Evolutionary conservation across 2,113 vertebrate species (phyloP), one percentile per base, ranked within the genome.

Genomic region (Alethe diademata): DNA sequence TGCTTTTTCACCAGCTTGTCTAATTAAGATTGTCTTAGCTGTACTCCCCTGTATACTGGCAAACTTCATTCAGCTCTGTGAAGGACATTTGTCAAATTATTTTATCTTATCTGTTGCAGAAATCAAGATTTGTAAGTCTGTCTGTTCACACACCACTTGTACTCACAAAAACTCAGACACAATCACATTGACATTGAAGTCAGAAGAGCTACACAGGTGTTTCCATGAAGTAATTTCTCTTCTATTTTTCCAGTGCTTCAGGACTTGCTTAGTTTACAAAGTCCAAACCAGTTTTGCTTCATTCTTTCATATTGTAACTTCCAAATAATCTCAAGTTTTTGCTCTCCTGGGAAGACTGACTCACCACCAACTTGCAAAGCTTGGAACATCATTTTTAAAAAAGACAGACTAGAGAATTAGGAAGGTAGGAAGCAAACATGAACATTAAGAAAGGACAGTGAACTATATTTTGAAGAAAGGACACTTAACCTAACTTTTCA

Each of bases 281-380:
- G 61, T 48, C 48, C 50, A 88, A 94, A 92, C 82, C 48, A 70
- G 88, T 95, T 97, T 61, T 71, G 43, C 69, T 83, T 92, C 67
- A 84, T 95, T 93, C 64, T 95, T 95, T 71, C 12, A 12, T 31
- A 86, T 56, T 2, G 0, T 40, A 91, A 81, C 48, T 78, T 93
- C 56, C 83, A 92, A 78, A 81, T 36, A 26, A 71, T 38, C 57
- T 86, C 50, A 74, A 86, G 78, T 58, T 94, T 92, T 81, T 54
- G 33, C 51, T 70, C 35, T 94, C 47, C 51, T 80, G 71, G 47
- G 54, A 73, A 83, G 60, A 83, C 82, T 88, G 81, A 90, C 80
- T 88, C 71, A 94, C 51, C 90, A 76, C 10, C 54, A 79, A 86
- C 43, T 45, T 61, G n/a, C 28, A 74, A 51, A 94, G 72, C 47